Evolutionary conservation across 2,113 vertebrate genomes (phyloP).

Genomic region (Mixornis gularis): DNA sequence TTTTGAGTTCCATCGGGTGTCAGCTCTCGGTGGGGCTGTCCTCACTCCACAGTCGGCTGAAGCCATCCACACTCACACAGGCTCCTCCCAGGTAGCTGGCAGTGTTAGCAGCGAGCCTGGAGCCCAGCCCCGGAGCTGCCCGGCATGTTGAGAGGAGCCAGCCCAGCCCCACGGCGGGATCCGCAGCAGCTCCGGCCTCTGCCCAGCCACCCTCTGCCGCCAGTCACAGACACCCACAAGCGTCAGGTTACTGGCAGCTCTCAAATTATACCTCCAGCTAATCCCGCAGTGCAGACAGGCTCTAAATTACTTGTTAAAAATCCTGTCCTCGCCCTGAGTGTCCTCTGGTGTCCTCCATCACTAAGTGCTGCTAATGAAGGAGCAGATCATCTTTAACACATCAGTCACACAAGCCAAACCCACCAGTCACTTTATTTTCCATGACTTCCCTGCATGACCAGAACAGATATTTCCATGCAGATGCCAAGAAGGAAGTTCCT

Average conservation of each 20-base stretch:
- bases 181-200: neutral
- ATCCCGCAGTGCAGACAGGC: neutral
- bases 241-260: neutral
- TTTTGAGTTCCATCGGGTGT: conserved; percentile 1
- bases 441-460: neutral
- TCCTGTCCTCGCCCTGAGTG: neutral
- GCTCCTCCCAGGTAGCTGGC: neutral
- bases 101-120: neutral
- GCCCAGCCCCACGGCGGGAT: neutral
- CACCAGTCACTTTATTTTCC: conserved; percentile 5
- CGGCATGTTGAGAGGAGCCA: neutral
- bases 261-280: neutral
- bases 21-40: neutral
- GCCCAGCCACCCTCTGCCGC: neutral
- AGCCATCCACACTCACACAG: neutral
- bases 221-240: neutral
- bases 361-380: conserved; percentile 28
- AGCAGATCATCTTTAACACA: conserved; percentile 24
- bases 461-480: neutral
- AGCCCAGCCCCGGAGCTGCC: neutral
- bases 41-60: neutral
- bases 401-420: conserved; percentile 26
- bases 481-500: neutral
- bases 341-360: neutral
- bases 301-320: conserved; percentile 39